phyloP scores from a whole-genome alignment of 2,113 vertebrate species.

The Paedocypris sp. region DNA sequence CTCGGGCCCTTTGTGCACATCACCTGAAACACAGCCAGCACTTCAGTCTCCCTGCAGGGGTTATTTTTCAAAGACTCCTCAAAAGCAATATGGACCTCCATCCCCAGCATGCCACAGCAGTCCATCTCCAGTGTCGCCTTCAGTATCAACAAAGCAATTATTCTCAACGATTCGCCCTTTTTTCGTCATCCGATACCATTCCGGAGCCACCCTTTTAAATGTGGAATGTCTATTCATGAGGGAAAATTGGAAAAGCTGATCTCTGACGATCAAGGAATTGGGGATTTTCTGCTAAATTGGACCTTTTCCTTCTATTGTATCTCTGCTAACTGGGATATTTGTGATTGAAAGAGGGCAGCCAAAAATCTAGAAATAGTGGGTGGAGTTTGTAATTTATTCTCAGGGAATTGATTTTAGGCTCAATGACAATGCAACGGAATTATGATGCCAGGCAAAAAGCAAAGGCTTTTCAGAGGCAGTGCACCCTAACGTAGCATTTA shows the following conservation, averaged over 20 bases:
- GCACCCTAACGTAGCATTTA: too few relatives aligned
- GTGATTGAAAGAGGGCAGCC: neutral
- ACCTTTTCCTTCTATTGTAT: conserved; percentile 23
- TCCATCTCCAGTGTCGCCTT: conserved; percentile 15
- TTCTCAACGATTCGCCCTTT: conserved; percentile 7
- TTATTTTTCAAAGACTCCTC: conserved; percentile 29
- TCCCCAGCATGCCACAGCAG: conserved; percentile 3
- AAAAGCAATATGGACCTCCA: conserved; percentile 21
- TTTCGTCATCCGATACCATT: neutral
- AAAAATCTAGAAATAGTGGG: neutral
- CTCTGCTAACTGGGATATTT: conserved; percentile 37
- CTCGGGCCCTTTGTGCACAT: neutral
- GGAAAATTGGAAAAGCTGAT: neutral
- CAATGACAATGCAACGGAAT: too few relatives aligned
- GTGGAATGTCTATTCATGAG: neutral
- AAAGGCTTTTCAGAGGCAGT: neutral
- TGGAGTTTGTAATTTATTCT: neutral
- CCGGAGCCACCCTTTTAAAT: neutral
- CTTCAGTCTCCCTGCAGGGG: conserved; percentile 13
- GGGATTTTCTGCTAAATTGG: neutral
- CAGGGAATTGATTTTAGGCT: neutral
- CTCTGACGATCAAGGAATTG: neutral
- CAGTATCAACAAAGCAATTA: conserved; percentile 26
- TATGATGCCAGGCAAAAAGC: neutral
- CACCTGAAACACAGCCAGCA: conserved; percentile 25